phyloP scores from a whole-genome alignment of 2,113 vertebrate genomes.

The Poicephalus gulielmi region DNA sequence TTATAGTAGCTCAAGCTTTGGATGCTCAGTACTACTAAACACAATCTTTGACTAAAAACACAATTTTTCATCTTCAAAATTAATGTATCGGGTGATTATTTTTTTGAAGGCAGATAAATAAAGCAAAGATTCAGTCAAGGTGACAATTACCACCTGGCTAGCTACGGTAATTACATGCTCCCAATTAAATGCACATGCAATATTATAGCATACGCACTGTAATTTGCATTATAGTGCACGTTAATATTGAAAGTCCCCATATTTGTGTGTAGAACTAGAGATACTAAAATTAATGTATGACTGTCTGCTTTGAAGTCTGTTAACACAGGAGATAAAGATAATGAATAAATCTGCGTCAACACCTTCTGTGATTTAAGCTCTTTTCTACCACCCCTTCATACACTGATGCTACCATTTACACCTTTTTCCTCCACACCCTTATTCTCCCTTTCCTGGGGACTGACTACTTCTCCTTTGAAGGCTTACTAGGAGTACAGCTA shows the following conservation, averaged over 20 bases:
- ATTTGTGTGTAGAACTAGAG: neutral
- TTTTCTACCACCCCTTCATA: neutral
- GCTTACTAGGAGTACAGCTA: neutral
- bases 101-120: neutral
- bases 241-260: neutral
- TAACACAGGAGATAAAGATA: neutral
- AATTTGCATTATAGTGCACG: neutral
- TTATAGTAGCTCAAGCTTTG: neutral
- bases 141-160: constrained; percentile 62
- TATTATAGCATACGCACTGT: neutral
- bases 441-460: neutral
- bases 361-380: neutral
- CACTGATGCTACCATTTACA: neutral
- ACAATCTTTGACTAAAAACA: neutral
- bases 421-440: neutral
- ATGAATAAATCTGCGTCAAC: neutral
- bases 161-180: neutral
- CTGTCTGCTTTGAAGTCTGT: neutral
- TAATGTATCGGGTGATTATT: neutral
- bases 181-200: neutral
- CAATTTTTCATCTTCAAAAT: neutral
- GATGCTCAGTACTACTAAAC: neutral
- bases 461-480: neutral
- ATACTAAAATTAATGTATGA: neutral
- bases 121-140: constrained; percentile 57